Conservation (phyloP, 2,888 invertebrate genomes). For the Anagyrus pseudococci region DNA sequence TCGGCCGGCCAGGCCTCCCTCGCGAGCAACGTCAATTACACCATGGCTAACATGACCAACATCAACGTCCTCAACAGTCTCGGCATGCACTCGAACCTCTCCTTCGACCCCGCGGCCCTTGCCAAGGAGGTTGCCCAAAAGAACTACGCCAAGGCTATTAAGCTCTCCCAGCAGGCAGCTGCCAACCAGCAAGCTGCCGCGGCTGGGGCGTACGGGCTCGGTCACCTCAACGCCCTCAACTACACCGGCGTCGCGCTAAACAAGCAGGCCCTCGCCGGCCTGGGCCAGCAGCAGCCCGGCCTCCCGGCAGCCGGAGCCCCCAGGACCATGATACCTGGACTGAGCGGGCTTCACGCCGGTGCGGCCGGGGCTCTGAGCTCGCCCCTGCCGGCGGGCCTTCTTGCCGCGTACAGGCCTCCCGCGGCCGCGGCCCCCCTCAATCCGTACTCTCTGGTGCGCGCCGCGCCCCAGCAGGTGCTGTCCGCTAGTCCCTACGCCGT, state of each 20-base stretch:
- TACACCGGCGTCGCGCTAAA: constrained; percentile 77
- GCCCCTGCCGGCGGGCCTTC: constrained; percentile 56
- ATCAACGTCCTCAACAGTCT: constrained; percentile 51
- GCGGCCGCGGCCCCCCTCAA: constrained; percentile 58
- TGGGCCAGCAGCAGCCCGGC: constrained; percentile 42
- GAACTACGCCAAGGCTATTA: constrained; percentile 79
- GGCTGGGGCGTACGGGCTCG: constrained; percentile 50
- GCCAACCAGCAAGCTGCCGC: constrained; percentile 44
- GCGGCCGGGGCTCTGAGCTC: constrained; percentile 47
- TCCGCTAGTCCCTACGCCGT: constrained; percentile 49
- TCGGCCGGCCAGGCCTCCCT: constrained; percentile 43
- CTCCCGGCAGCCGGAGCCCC: constrained; percentile 50
- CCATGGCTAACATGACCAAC: constrained; percentile 53
- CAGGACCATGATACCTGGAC: constrained; percentile 45
- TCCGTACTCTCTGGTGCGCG: constrained; percentile 64
- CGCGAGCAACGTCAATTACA: constrained; percentile 47
- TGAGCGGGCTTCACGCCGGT: constrained; percentile 51
- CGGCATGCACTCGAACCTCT: constrained; percentile 35
- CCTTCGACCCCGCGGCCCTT: constrained; percentile 69
- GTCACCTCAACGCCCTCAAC: constrained; percentile 69
- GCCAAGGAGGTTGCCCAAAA: constrained; percentile 86
- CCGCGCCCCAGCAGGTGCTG: constrained; percentile 55
- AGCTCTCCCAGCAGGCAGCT: constrained; percentile 65
- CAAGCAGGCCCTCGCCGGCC: constrained; percentile 65
- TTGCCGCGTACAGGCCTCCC: constrained; percentile 56